These are phyloP conservation scores for Drosophila bipectinata DNA, from an alignment of 1,140 invertebrate species.

Conservation along the genomic window DNA sequence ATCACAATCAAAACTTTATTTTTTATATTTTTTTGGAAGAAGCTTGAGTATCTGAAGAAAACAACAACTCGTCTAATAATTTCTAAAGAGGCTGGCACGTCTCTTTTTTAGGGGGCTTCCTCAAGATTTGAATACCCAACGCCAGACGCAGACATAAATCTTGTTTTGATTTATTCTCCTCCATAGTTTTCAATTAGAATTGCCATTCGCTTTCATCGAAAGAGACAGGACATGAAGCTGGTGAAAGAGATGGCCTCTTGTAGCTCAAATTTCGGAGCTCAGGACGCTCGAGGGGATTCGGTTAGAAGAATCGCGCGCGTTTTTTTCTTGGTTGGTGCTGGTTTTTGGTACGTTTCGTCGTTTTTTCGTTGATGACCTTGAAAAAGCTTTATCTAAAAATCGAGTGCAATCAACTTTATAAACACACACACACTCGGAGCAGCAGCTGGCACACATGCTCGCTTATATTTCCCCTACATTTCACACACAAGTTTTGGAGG, in stretches of 20 bases:
- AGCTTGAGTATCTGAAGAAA: not conserved
- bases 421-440: constrained; percentile 47
- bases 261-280: constrained; percentile 20
- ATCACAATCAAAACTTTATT: constrained; percentile 46
- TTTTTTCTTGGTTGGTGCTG: constrained; percentile 17
- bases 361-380: constrained; percentile 83
- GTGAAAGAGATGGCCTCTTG: not conserved
- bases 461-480: constrained; percentile 72
- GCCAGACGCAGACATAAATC: constrained; percentile 56
- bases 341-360: constrained; percentile 61
- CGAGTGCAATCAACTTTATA: constrained; percentile 84
- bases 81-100: constrained; percentile 47
- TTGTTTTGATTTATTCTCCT: constrained; percentile 70
- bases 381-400: constrained; percentile 84
- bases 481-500: constrained; percentile 39
- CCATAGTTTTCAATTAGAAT: constrained; percentile 63
- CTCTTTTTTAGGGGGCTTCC: constrained; percentile 25
- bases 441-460: constrained; percentile 26
- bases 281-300: constrained; percentile 1
- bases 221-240: constrained; percentile 1
- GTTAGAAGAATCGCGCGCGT: constrained; percentile 36
- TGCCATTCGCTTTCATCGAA: not conserved
- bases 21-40: constrained; percentile 21
- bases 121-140: constrained; percentile 58
- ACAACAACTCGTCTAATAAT: constrained; percentile 60